A percentile compares a stretch with the other conserved stretches of the same genome.
Evolutionary conservation across 2,113 vertebrate species (phyloP).

Genomic region (Lepidothrix coronata): DNA sequence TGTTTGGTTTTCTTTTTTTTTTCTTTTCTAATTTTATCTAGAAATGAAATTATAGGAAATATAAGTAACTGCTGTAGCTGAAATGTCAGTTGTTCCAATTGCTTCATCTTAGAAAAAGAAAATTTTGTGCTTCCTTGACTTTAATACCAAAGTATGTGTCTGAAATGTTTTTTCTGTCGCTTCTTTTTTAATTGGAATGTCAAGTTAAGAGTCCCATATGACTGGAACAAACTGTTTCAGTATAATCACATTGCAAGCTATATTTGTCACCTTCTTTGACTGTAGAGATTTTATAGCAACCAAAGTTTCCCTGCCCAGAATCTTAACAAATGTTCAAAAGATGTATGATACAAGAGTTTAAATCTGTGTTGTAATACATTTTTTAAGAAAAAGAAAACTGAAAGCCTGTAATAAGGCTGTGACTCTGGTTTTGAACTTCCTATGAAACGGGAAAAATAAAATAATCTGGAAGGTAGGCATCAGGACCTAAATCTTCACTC

Average conservation of each 20-base stretch:
- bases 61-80: neutral
- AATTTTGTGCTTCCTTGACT: neutral
- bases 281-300: slow-evolving; percentile 39
- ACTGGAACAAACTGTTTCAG: slow-evolving; percentile 59
- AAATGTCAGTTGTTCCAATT: neutral
- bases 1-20: neutral
- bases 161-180: slow-evolving; percentile 22
- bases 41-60: neutral
- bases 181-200: slow-evolving; percentile 53
- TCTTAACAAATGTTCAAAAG: slow-evolving; percentile 14
- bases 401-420: neutral
- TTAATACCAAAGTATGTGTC: neutral
- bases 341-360: neutral
- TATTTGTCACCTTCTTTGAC: slow-evolving; percentile 42
- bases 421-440: neutral
- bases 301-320: neutral
- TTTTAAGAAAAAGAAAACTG: neutral
- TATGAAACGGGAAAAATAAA: neutral
- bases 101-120: slow-evolving; percentile 5
- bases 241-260: slow-evolving; percentile 39
- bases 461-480: neutral
- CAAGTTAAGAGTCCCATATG: slow-evolving; percentile 34
- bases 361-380: neutral
- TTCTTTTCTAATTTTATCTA: neutral
- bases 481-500: neutral